These are phyloP conservation scores for Spheniscus mendiculus DNA, from an alignment of 2,113 vertebrate species.

Conservation along the genomic window DNA sequence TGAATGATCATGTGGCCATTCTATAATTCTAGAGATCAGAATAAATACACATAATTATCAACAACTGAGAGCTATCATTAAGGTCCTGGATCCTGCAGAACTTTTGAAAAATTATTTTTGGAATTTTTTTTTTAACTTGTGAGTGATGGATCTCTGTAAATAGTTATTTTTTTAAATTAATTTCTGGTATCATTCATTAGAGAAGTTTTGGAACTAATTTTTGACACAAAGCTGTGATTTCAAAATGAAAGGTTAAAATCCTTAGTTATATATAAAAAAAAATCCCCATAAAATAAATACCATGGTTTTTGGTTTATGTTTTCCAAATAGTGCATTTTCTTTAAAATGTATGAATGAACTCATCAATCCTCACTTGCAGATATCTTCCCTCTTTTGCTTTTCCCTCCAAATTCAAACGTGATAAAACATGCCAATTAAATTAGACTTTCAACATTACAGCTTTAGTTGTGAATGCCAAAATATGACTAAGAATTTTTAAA, in stretches of 20 bases:
- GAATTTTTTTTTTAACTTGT: background rate
- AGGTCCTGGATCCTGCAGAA: background rate
- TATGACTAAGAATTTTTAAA: background rate
- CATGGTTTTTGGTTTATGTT: rapidly evolving
- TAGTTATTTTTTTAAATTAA: background rate
- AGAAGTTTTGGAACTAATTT: background rate
- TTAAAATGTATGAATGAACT: rapidly evolving
- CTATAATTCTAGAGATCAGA: background rate
- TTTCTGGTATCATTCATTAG: background rate
- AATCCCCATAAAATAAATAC: background rate
- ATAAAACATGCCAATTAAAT: background rate
- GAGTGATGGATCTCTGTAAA: background rate
- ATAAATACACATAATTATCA: background rate
- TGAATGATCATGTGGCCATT: background rate
- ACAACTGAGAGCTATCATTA: background rate
- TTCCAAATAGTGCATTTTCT: background rate
- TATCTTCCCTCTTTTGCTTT: background rate
- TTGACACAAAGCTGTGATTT: background rate
- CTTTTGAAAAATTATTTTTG: background rate
- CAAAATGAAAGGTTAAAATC: background rate
- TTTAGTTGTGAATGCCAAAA: background rate
- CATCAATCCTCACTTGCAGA: background rate
- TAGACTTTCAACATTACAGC: background rate
- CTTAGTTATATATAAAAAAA: background rate
- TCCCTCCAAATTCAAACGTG: background rate